These are phyloP conservation scores for Tetrapedia diversipes DNA, from an alignment of 2,888 invertebrate species.

Conservation along the genomic window DNA sequence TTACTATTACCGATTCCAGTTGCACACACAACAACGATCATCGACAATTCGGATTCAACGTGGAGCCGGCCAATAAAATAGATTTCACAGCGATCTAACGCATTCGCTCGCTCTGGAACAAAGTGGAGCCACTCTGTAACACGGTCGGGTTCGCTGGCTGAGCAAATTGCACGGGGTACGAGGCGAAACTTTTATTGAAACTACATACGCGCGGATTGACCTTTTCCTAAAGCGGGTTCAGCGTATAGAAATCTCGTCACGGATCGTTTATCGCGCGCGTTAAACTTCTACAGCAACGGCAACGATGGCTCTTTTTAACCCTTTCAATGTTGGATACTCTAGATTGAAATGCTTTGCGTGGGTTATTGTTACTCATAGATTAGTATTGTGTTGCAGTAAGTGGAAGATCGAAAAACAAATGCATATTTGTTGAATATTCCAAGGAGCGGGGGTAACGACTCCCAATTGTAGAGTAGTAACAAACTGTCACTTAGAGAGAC, in stretches of 20 bases:
- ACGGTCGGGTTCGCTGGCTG: neutral
- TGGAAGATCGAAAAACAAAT: too few relatives aligned
- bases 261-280: too few relatives aligned
- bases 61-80: neutral
- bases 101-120: neutral
- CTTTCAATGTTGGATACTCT: too few relatives aligned
- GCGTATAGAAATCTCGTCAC: neutral
- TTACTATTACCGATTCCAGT: conserved; percentile 4
- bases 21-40: neutral
- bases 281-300: too few relatives aligned
- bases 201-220: neutral
- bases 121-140: neutral
- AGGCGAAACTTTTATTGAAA: neutral
- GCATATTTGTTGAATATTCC: too few relatives aligned
- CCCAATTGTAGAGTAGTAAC: too few relatives aligned
- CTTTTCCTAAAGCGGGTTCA: neutral
- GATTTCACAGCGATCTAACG: conserved; percentile 5
- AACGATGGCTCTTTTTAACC: too few relatives aligned
- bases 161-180: neutral
- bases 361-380: too few relatives aligned
- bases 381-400: too few relatives aligned
- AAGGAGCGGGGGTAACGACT: too few relatives aligned
- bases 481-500: too few relatives aligned
- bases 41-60: conserved; percentile 14
- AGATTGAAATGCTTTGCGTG: too few relatives aligned